A percentile compares a stretch with the other conserved stretches of the same genome.
phyloP scores from a whole-genome alignment of 2,113 vertebrate species.

The Chionis minor region DNA sequence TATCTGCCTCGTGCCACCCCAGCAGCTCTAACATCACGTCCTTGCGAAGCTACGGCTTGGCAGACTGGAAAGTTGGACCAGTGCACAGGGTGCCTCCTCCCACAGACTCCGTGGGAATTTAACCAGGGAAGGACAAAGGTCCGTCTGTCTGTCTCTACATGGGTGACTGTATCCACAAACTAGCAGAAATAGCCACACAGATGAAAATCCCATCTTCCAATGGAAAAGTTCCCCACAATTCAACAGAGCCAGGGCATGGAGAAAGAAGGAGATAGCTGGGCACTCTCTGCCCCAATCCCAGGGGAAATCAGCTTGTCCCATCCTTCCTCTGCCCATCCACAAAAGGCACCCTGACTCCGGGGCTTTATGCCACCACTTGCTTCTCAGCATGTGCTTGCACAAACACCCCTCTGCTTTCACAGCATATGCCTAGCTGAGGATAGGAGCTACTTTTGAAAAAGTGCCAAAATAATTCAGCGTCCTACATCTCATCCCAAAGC shows the following conservation, averaged over 20 bases:
- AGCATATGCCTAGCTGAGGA: accelerated
- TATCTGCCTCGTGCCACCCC: accelerated
- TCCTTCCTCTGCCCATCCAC: neutral
- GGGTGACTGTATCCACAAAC: neutral
- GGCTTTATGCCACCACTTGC: neutral
- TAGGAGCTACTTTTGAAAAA: neutral
- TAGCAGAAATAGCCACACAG: neutral
- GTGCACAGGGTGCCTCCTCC: neutral
- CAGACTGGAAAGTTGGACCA: neutral
- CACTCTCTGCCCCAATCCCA: neutral
- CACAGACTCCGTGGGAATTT: accelerated
- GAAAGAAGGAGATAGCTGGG: neutral
- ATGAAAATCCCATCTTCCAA: neutral
- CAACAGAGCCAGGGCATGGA: neutral
- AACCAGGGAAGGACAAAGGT: neutral
- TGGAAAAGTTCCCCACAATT: neutral
- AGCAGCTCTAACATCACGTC: neutral
- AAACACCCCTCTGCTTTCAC: neutral
- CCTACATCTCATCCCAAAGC: neutral
- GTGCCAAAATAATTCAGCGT: neutral
- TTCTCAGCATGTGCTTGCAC: neutral
- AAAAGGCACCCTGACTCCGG: neutral
- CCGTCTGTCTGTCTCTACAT: neutral
- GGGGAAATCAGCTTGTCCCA: neutral
- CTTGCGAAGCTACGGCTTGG: neutral